Conservation (phyloP, 2,113 vertebrate genomes). For the Eolophus roseicapilla region DNA sequence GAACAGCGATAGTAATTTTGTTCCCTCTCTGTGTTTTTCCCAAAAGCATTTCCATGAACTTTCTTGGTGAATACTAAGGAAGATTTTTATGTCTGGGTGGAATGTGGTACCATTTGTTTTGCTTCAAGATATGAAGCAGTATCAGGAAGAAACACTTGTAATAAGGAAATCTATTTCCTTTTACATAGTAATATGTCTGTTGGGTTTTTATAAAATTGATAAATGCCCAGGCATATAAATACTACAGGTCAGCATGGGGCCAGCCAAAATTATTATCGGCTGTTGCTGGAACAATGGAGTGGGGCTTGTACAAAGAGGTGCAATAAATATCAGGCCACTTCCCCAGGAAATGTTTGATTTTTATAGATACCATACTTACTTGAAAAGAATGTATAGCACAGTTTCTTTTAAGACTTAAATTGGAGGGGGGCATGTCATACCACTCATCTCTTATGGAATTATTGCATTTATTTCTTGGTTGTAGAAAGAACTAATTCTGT, state of each 20-base stretch:
- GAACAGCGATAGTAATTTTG: rapidly evolving
- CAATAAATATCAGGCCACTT: constrained; percentile 34
- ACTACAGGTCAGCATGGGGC: constrained; percentile 55
- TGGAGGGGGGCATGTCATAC: background rate
- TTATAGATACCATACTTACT: constrained; percentile 4
- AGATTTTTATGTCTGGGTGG: background rate
- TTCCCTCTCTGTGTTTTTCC: background rate
- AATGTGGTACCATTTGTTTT: constrained; percentile 29
- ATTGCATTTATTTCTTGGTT: background rate
- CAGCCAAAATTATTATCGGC: constrained; percentile 59
- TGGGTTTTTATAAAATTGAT: constrained; percentile 54
- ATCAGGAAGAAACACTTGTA: constrained; percentile 73
- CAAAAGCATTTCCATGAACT: background rate
- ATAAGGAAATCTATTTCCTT: constrained; percentile 68
- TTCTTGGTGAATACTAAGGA: background rate
- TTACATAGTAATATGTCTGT: constrained; percentile 61
- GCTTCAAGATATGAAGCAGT: constrained; percentile 33
- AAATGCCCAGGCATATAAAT: constrained; percentile 53
- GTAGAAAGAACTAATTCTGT: background rate
- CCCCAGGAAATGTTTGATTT: constrained; percentile 49
- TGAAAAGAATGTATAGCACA: background rate
- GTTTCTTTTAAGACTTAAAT: background rate
- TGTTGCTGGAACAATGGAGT: constrained; percentile 25
- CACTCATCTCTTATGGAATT: background rate
- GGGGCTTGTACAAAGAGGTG: constrained; percentile 35